phyloP scores from a whole-genome alignment of 1,140 invertebrate species.

The Rhysida immarginata region DNA sequence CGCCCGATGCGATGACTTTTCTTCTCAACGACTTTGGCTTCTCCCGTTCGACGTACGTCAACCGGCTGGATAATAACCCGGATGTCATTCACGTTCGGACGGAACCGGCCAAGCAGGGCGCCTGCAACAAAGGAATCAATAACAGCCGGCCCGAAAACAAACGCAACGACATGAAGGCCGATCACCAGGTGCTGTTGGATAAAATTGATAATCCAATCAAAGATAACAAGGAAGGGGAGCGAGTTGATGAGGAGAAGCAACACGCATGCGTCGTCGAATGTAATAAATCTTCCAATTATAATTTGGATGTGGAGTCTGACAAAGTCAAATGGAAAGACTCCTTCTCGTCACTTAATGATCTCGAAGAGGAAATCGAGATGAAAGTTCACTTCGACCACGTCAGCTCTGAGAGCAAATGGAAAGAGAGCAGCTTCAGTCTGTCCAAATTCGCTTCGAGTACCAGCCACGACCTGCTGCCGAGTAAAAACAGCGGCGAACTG shows the following conservation, averaged over 20 bases:
- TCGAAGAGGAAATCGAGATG: background rate
- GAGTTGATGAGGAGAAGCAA: background rate
- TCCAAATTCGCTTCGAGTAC: background rate
- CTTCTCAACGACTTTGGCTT: background rate
- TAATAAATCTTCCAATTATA: background rate
- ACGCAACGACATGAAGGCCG: background rate
- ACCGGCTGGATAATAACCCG: background rate
- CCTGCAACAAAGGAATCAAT: background rate
- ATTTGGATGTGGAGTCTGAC: background rate
- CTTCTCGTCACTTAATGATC: background rate
- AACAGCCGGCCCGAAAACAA: background rate
- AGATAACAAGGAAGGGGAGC: background rate
- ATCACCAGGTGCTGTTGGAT: background rate
- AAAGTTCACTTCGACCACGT: conserved; percentile 4
- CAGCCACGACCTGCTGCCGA: background rate
- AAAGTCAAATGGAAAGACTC: background rate
- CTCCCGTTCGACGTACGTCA: background rate
- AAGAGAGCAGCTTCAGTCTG: background rate
- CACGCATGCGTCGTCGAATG: background rate
- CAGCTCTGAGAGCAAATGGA: conserved; percentile 1
- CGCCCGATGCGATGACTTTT: conserved; percentile 1
- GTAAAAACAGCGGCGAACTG: background rate
- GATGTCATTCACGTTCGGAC: background rate
- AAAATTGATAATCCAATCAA: background rate
- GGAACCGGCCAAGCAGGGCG: background rate